Base-by-base conservation (phyloP, 2,797 vertebrate species). In the Protonibea diacanthus region DNA sequence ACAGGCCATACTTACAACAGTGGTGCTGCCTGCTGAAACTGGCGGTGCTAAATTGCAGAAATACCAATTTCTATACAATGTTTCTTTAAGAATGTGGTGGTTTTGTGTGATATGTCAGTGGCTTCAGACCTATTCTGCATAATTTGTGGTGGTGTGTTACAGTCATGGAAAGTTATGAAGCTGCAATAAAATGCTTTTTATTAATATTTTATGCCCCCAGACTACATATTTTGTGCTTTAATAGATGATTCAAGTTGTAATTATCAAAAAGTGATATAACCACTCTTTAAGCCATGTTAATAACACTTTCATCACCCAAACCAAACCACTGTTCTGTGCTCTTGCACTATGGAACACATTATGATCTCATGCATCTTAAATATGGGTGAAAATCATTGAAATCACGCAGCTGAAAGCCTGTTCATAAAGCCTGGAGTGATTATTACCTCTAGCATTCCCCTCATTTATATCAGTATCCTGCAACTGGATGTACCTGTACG, bases 331-430 rank as follows among this genome's bases (percentile, higher is more conserved):
- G 33, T 21, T 47, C 51, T 55, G 27, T 40, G 17, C 45, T 15
- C 38, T 2, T 25, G 33, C 71, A 48, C 4, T 48, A 1, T 58
- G 45, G 55, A 66, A 29, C 11, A 56, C 27, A 15, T 7, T 47
- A 14, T 40, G 53, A 72, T 42, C 33, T 56, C 18, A 67, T 63
- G 65, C 18, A 51, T 71, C 11, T 38, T 51, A 23, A 52, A 71
- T 29, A 55, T 8, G 13, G 10, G 10, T 53, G 17, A 60, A 57
- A 44, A 66, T 47, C n/a, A 29, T 13, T 17, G 15, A 33, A 51
- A 42, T 66, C 52, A 40, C 0, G 10, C 1, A 49, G 5, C 49
- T 17, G 33, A 44, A 42, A 52, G 14, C 15, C 2, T 45, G 25
- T 52, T 53, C 38, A 33, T 53, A 3, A 67, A 64, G 6, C 25